Conservation (phyloP, 1,140 invertebrate genomes). For the Euschistus heros region DNA sequence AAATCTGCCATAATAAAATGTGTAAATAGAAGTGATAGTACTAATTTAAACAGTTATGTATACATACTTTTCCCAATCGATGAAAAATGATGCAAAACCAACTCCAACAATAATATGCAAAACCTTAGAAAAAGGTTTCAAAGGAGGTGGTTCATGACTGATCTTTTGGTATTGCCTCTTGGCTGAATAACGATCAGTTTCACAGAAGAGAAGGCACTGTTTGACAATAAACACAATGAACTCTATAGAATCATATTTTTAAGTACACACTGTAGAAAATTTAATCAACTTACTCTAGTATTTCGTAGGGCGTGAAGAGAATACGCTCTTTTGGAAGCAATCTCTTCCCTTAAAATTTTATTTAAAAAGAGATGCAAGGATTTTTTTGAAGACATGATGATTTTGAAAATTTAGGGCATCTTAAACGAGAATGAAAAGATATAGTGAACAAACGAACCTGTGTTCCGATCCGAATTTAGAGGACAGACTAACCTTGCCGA, state of each 20-base stretch:
- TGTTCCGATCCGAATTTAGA: too few relatives aligned
- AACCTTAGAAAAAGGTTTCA: slow-evolving; percentile 5
- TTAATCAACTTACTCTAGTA: too few relatives aligned
- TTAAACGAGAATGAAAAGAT: neutral
- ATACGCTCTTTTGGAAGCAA: too few relatives aligned
- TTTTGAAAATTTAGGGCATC: neutral
- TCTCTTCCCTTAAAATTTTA: neutral
- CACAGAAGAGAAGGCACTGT: too few relatives aligned
- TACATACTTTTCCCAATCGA: slow-evolving; percentile 24
- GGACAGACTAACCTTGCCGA: too few relatives aligned
- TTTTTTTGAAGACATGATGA: neutral
- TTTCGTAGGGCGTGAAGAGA: too few relatives aligned
- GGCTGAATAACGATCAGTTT: too few relatives aligned
- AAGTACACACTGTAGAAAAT: too few relatives aligned
- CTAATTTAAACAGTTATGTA: neutral
- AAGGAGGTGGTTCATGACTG: slow-evolving; percentile 21
- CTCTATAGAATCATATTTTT: too few relatives aligned
- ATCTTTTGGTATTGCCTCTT: slow-evolving; percentile 22
- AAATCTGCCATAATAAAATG: too few relatives aligned
- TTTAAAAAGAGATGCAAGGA: neutral
- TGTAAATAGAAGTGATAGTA: neutral
- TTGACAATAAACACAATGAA: too few relatives aligned
- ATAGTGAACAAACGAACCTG: too few relatives aligned
- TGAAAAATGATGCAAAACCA: slow-evolving; percentile 3
- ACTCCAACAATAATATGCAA: slow-evolving; percentile 13